Evolutionary conservation across 2,113 vertebrate species (phyloP).

Genomic region (Tragelaphus scriptus): DNA sequence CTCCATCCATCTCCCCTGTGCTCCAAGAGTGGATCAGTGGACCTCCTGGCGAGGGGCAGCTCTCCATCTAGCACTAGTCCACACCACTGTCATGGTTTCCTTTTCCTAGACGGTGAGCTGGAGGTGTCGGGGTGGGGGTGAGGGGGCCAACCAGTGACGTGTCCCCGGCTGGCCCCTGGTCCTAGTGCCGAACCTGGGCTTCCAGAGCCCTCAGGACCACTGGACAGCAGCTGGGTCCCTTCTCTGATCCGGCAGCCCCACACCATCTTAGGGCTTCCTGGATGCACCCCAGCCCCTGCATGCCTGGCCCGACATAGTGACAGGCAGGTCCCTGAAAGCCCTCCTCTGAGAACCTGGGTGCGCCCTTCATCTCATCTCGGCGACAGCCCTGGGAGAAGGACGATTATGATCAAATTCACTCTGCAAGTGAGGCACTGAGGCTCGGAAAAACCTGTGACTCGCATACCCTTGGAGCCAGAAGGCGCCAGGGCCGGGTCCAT

Average conservation of each 20-base stretch:
- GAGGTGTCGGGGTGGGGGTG: not conserved
- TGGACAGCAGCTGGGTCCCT: not conserved
- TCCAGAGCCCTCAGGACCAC: not conserved
- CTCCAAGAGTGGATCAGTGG: not conserved
- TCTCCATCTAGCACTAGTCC: not conserved
- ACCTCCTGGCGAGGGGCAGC: not conserved
- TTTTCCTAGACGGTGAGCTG: not conserved
- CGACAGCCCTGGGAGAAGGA: not conserved
- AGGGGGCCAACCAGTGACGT: not conserved
- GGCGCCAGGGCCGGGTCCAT: not conserved
- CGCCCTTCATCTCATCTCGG: not conserved
- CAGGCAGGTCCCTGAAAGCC: not conserved
- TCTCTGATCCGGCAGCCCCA: not conserved
- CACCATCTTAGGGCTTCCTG: not conserved
- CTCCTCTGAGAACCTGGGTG: not conserved
- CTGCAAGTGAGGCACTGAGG: not conserved
- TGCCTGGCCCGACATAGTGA: rapidly evolving
- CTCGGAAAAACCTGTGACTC: rapidly evolving
- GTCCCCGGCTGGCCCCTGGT: not conserved
- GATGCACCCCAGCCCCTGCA: not conserved
- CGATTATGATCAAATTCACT: not conserved
- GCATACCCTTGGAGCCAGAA: not conserved
- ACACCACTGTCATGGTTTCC: not conserved
- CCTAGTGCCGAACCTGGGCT: not conserved
- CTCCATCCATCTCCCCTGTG: not conserved